These are phyloP conservation scores for Temnothorax longispinosus DNA, from an alignment of 1,140 invertebrate genomes.

Conservation along the genomic window DNA sequence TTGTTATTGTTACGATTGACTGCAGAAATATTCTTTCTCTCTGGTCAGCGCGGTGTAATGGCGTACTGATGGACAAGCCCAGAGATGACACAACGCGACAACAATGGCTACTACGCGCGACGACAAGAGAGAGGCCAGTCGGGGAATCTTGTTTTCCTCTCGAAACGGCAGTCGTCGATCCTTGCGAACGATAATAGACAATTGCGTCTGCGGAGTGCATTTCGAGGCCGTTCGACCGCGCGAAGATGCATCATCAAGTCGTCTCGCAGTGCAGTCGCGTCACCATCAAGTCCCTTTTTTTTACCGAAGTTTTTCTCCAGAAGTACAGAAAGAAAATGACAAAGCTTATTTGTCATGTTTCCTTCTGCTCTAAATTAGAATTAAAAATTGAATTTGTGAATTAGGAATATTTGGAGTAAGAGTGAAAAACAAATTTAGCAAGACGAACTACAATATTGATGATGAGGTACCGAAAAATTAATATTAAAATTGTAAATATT, in stretches of 20 bases:
- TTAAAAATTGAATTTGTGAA: neutral
- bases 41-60: slow-evolving; percentile 52
- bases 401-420: neutral
- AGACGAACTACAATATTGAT: neutral
- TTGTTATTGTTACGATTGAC: slow-evolving; percentile 62
- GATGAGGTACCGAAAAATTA: neutral
- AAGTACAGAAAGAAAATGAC: neutral
- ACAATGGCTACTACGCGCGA: slow-evolving; percentile 63
- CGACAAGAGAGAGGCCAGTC: neutral
- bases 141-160: slow-evolving; percentile 30
- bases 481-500: neutral
- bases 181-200: slow-evolving; percentile 39
- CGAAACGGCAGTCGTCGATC: slow-evolving; percentile 9
- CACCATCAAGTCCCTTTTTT: neutral
- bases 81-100: slow-evolving; percentile 72
- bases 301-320: neutral
- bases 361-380: neutral
- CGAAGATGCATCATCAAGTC: neutral
- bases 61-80: slow-evolving; percentile 72
- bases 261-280: neutral
- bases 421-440: neutral
- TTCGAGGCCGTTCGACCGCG: slow-evolving; percentile 41
- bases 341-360: neutral
- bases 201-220: slow-evolving; percentile 3
- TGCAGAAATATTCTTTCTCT: slow-evolving; percentile 16